phyloP scores from a whole-genome alignment of 1,140 invertebrate genomes.

The Acyrthosiphon pisum region DNA sequence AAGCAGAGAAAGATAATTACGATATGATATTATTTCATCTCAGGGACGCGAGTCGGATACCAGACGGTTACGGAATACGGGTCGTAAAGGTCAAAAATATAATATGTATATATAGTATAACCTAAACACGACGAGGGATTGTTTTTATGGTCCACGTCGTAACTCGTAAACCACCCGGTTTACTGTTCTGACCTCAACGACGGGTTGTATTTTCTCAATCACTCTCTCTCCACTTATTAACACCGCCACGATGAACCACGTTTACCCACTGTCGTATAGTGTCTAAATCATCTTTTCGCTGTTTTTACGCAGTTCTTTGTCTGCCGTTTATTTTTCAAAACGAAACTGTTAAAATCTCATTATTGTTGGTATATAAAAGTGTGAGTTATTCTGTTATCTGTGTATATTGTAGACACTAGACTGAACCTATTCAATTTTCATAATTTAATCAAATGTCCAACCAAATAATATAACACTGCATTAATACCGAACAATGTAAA shows the following conservation, averaged over 20 bases:
- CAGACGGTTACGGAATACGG: not conserved
- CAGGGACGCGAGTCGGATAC: not conserved
- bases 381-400: not conserved
- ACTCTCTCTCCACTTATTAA: not conserved
- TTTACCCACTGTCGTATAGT: not conserved
- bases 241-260: not conserved
- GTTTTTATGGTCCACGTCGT: conserved; percentile 5
- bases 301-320: not conserved
- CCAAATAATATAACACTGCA: not conserved
- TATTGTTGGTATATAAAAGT: not conserved
- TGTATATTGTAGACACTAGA: not conserved
- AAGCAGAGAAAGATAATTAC: not conserved
- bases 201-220: not conserved
- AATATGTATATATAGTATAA: not conserved
- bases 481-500: not conserved
- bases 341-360: not conserved
- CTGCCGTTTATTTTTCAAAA: not conserved
- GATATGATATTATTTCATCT: not conserved
- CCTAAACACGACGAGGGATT: not conserved
- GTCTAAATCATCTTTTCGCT: not conserved
- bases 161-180: conserved; percentile 8
- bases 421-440: not conserved
- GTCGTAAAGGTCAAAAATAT: conserved; percentile 17
- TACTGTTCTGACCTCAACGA: conserved; percentile 22
- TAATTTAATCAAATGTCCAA: not conserved